phyloP scores from a whole-genome alignment of 2,113 vertebrate species.

The Peucedramus taeniatus region DNA sequence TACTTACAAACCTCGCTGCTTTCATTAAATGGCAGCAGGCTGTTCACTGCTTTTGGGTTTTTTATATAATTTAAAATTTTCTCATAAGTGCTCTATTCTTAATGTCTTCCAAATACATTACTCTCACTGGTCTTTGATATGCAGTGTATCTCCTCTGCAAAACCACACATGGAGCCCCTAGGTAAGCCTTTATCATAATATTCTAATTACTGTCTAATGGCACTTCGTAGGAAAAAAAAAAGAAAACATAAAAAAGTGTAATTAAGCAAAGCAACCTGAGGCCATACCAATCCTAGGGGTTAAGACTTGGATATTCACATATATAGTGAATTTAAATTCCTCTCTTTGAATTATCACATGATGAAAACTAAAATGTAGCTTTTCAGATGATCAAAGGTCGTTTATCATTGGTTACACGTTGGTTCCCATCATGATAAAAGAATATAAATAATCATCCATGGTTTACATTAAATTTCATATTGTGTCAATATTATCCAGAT shows the following conservation, averaged over 20 bases:
- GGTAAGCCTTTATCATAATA: background rate
- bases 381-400: background rate
- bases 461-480: background rate
- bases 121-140: background rate
- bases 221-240: background rate
- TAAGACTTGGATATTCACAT: background rate
- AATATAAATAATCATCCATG: background rate
- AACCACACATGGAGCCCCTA: background rate
- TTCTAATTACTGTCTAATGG: constrained; percentile 21
- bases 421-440: background rate
- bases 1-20: background rate
- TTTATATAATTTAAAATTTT: constrained; percentile 24
- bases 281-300: background rate
- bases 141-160: background rate
- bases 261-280: constrained; percentile 9
- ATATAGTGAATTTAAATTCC: background rate
- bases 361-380: constrained; percentile 7
- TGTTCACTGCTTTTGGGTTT: background rate
- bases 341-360: background rate
- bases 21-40: background rate
- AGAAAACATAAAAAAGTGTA: background rate
- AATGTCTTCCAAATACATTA: background rate
- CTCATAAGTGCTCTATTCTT: background rate
- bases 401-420: background rate
- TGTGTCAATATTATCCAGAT: background rate